Conservation (phyloP, 2,888 invertebrate genomes). For the Rhagonycha lutea region DNA sequence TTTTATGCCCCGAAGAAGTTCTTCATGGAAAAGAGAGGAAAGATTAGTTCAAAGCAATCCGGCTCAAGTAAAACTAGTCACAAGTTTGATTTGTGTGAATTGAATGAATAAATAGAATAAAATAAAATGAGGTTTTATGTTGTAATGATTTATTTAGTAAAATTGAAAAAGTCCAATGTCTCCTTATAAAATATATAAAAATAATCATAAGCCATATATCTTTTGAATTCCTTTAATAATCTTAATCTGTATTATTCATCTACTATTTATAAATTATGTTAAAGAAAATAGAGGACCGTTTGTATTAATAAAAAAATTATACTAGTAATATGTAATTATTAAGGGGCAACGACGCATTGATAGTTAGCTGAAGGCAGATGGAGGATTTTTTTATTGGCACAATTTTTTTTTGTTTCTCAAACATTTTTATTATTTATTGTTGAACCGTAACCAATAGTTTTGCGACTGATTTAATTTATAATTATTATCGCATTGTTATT, state of each 20-base stretch:
- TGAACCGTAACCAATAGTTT: constrained; percentile 25
- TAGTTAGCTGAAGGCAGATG: constrained; percentile 10
- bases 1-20: not conserved
- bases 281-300: constrained; percentile 17
- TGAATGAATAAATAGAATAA: constrained; percentile 29
- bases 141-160: constrained; percentile 28
- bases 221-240: constrained; percentile 24
- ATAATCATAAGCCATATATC: constrained; percentile 27
- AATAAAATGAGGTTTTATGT: constrained; percentile 25
- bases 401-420: not conserved
- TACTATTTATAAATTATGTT: constrained; percentile 16
- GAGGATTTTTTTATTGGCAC: constrained; percentile 5
- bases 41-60: constrained; percentile 5
- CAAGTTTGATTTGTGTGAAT: constrained; percentile 31
- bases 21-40: not conserved
- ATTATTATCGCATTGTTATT: constrained; percentile 11
- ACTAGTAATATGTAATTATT: constrained; percentile 7
- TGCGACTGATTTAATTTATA: constrained; percentile 17
- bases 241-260: constrained; percentile 22
- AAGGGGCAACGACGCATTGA: constrained; percentile 6
- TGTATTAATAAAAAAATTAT: not conserved
- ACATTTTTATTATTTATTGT: constrained; percentile 2
- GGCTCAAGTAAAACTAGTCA: constrained; percentile 20
- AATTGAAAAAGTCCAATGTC: constrained; percentile 30
- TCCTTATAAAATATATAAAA: constrained; percentile 27